Evolutionary conservation across 2,113 vertebrate genomes (phyloP), one percentile per base, ranked within the genome.

Genomic region (Rhipidura dahli): DNA sequence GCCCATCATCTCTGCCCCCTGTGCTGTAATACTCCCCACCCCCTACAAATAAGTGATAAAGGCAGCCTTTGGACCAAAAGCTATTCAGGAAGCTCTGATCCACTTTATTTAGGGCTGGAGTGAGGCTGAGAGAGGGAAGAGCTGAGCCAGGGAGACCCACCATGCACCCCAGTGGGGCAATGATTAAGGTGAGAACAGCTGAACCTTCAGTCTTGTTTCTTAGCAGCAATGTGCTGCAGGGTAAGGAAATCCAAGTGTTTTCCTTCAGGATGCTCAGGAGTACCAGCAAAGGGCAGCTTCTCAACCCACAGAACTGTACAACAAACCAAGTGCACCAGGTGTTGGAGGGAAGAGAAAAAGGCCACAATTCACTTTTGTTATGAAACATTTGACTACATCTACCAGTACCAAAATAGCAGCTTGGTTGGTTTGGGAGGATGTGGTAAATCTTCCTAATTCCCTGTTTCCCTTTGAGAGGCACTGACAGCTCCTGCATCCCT

Each of bases 401-500:
- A 60, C 47, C 57, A 24, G 47, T 33, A 81, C 70, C 77, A 65
- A 72, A 77, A 95, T 69, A 83, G 56, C 94, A 96, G 93, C 78
- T 95, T 24, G 4, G 84, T 44, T 94, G 88, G 91, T 83, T 96
- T 94, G 84, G 87, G 93, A 96, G 92, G 78, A 96, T 89, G 61
- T 91, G 73, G 92, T 89, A 95, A 96, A 97, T 97, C 91, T 88
- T 92, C 88, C 84, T 96, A 94, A 78, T 64, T 91, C 78, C 85
- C 87, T 87, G 11, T 92, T 96, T 97, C 84, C 78, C 87, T 94
- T 71, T 94, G 60, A 97, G 96, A 96, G 90, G 91, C 90, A 96
- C 87, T 95, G 83, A 69, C 54, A 39, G 51, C 61, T 87, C 93
- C 87, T 92, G 64, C 61, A 96, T 53, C 86, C 72, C 61, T 78